phyloP scores from a whole-genome alignment of 2,888 invertebrate genomes.

The Callyntrura sp. region DNA sequence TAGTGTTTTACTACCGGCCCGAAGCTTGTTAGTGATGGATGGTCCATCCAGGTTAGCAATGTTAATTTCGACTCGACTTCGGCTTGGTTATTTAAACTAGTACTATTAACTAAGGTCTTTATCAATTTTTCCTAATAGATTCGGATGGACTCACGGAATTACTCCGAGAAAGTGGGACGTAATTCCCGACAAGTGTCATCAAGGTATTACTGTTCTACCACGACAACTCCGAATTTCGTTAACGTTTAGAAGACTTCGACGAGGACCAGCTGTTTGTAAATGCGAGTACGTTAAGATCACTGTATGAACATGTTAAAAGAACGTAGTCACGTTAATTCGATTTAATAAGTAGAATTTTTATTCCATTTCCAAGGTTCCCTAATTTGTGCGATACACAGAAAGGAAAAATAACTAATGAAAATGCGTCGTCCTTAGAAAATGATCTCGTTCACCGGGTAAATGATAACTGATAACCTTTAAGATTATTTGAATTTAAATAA shows the following conservation, averaged over 20 bases:
- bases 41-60: constrained; percentile 89
- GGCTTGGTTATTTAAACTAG: neutral
- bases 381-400: constrained; percentile 89
- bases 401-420: constrained; percentile 85
- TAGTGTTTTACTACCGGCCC: constrained; percentile 88
- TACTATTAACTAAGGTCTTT: neutral
- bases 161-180: constrained; percentile 81
- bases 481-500: too few species aligned
- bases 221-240: constrained; percentile 91
- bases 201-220: constrained; percentile 87
- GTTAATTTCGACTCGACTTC: constrained; percentile 49
- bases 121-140: constrained; percentile 85
- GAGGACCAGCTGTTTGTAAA: constrained; percentile 87
- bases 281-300: constrained; percentile 86
- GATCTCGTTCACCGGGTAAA: constrained; percentile 91
- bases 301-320: neutral
- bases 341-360: too few species aligned
- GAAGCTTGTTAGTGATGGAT: constrained; percentile 93
- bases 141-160: constrained; percentile 93
- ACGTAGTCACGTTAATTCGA: too few species aligned
- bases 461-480: neutral
- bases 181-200: constrained; percentile 83
- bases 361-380: constrained; percentile 86
- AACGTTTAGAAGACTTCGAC: constrained; percentile 91
- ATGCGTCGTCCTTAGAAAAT: constrained; percentile 90